Conservation (phyloP, 1,140 invertebrate genomes). For the Drosophila lacertosa region DNA sequence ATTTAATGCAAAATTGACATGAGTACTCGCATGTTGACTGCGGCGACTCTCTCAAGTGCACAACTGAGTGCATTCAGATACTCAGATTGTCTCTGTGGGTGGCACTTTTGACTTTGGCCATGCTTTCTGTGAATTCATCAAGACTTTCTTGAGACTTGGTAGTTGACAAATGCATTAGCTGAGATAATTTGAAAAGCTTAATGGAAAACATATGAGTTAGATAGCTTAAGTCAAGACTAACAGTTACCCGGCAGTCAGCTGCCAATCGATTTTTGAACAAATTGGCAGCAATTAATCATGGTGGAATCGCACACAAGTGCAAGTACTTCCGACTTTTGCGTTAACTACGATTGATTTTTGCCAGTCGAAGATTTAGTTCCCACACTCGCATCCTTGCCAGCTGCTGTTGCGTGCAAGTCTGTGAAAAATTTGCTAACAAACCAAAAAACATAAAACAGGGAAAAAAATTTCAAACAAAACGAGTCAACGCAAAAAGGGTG, state of each 20-base stretch:
- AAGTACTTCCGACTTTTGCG: slow-evolving; percentile 57
- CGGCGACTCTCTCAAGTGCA: slow-evolving; percentile 23
- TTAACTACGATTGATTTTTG: slow-evolving; percentile 72
- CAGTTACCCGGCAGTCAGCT: neutral
- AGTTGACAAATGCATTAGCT: neutral
- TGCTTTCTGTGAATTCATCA: slow-evolving; percentile 6
- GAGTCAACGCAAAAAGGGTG: slow-evolving; percentile 62
- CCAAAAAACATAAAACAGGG: slow-evolving; percentile 56
- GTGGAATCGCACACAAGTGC: slow-evolving; percentile 49
- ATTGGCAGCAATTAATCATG: slow-evolving; percentile 61
- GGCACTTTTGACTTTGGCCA: slow-evolving; percentile 11
- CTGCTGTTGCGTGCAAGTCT: slow-evolving; percentile 58
- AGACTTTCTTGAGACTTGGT: neutral
- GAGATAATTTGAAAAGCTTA: neutral
- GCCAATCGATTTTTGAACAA: neutral
- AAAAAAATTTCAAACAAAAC: slow-evolving; percentile 31
- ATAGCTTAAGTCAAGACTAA: no score
- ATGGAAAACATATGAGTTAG: no score
- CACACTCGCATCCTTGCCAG: slow-evolving; percentile 67
- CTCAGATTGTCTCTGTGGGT: slow-evolving; percentile 6
- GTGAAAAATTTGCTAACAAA: slow-evolving; percentile 77
- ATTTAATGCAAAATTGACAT: slow-evolving; percentile 77
- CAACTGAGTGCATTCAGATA: slow-evolving; percentile 1
- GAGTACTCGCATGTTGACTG: slow-evolving; percentile 39
- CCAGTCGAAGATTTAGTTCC: slow-evolving; percentile 59